Evolutionary conservation across 2,113 vertebrate species (phyloP).

Genomic region (Pachypanchax playfairii): DNA sequence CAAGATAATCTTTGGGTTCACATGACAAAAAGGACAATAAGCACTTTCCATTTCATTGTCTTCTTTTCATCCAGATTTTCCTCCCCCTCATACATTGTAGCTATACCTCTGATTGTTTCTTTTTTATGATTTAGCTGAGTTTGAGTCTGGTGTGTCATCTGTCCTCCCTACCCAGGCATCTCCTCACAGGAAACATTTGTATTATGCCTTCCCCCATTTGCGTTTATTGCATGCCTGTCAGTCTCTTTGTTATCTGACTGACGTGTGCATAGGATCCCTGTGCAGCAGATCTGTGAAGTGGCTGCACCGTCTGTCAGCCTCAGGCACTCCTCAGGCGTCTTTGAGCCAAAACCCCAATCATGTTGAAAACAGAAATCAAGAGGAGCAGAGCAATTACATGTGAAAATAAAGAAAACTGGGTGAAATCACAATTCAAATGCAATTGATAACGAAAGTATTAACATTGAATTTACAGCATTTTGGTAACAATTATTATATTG

Average conservation of each 20-base stretch:
- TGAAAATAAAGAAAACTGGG: neutral
- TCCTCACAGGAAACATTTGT: slow-evolving; percentile 7
- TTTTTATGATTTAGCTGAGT: neutral
- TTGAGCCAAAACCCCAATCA: neutral
- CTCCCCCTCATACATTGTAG: neutral
- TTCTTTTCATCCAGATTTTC: too few relatives aligned
- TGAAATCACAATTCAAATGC: neutral
- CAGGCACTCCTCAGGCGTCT: slow-evolving; percentile 1
- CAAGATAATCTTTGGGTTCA: neutral
- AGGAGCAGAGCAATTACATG: slow-evolving; percentile 8
- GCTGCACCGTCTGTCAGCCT: slow-evolving; percentile 4
- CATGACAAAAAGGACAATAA: neutral
- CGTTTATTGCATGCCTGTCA: neutral
- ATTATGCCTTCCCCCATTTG: neutral
- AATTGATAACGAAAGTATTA: too few relatives aligned
- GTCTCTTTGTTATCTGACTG: slow-evolving; percentile 5
- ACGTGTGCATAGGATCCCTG: neutral
- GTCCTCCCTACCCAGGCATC: neutral
- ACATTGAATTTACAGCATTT: neutral
- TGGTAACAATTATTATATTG: neutral
- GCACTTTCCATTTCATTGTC: neutral
- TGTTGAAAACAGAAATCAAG: neutral
- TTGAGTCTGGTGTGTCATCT: neutral
- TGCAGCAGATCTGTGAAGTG: neutral
- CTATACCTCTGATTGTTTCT: neutral